Conservation (phyloP, 2,797 vertebrate genomes). For the Paratrypauchen microcephalus region DNA sequence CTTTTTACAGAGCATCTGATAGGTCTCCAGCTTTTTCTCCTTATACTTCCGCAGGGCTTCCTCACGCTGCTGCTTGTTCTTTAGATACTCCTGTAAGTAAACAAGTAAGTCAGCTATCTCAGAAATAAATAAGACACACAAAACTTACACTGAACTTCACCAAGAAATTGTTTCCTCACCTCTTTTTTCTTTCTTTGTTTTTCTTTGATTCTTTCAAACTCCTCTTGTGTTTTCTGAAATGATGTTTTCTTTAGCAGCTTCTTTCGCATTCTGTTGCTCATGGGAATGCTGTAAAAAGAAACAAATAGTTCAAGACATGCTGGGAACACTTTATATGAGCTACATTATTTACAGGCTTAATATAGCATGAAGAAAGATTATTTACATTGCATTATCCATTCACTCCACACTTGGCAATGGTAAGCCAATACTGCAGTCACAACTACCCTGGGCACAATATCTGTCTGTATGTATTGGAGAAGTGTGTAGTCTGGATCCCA, state of each 20-base stretch:
- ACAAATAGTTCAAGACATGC: neutral
- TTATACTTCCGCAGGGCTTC: conserved; percentile 86
- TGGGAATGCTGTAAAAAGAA: conserved; percentile 47
- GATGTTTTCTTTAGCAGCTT: conserved; percentile 84
- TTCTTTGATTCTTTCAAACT: conserved; percentile 82
- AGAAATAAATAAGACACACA: neutral
- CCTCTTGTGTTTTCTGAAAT: conserved; percentile 89
- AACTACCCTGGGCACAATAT: no score
- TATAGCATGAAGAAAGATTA: no score
- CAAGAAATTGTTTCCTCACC: conserved; percentile 63
- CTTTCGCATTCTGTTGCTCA: conserved; percentile 71
- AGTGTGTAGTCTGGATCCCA: no score
- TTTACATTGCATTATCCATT: no score
- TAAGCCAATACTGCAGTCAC: no score
- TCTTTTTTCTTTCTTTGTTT: conserved; percentile 83
- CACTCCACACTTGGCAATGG: no score
- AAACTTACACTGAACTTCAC: neutral
- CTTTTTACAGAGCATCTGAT: conserved; percentile 88
- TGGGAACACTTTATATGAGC: no score
- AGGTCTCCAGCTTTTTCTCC: conserved; percentile 88
- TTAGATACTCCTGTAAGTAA: conserved; percentile 80
- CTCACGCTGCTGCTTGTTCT: conserved; percentile 82
- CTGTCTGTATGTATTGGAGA: no score
- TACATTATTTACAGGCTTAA: no score
- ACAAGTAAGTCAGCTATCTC: neutral